Conservation (phyloP, 2,113 vertebrate genomes). For the Trematocara marginatum region DNA sequence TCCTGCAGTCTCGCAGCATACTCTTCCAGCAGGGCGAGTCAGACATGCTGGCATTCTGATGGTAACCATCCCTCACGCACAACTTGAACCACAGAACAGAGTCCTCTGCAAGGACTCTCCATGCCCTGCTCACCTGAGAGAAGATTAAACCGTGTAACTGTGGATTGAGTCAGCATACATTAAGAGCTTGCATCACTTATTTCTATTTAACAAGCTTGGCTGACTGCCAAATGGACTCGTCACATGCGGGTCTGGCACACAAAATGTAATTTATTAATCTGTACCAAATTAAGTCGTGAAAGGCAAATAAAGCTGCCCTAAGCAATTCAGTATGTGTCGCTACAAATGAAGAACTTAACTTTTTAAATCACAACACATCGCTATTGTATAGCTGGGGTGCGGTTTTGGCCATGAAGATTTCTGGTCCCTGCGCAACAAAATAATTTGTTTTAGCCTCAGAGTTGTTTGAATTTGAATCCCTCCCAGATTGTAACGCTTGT, state of each 20-base stretch:
- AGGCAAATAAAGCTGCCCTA: not conserved
- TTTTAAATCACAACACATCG: not conserved
- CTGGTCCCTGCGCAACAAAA: not conserved
- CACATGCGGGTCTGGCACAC: not conserved
- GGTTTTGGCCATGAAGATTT: not conserved
- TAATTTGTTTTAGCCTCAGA: not conserved
- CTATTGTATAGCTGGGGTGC: too few relatives aligned
- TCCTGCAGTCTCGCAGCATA: constrained; percentile 79
- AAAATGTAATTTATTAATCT: constrained; percentile 10
- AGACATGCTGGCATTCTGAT: constrained; percentile 72
- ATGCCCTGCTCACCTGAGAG: constrained; percentile 87
- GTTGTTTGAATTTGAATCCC: not conserved
- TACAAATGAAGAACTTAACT: not conserved
- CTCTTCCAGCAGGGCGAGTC: constrained; percentile 89
- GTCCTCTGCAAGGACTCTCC: constrained; percentile 90
- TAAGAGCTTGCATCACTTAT: constrained; percentile 15
- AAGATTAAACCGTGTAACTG: not conserved
- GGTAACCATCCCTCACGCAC: constrained; percentile 83
- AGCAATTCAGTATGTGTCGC: not conserved
- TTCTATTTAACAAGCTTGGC: constrained; percentile 10
- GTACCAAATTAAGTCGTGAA: not conserved
- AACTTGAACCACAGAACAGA: constrained; percentile 86
- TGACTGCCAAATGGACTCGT: constrained; percentile 13
- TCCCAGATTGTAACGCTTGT: not conserved
- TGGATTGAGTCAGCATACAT: constrained; percentile 43